phyloP scores from a whole-genome alignment of 2,113 vertebrate genomes.

The Chloropsis hardwickii region DNA sequence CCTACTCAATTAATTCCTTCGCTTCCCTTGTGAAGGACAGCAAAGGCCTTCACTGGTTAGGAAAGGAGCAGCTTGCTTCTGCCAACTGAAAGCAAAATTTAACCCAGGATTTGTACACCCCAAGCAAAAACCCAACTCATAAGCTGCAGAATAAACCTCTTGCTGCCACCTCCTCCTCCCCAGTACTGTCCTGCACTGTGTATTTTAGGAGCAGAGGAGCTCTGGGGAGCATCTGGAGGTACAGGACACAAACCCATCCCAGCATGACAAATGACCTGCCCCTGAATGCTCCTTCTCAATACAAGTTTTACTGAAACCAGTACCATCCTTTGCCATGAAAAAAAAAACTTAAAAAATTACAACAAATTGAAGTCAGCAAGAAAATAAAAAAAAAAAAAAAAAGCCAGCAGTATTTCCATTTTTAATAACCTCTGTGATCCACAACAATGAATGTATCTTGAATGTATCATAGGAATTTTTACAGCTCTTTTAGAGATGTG shows the following conservation, averaged over 20 bases:
- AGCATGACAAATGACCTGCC: background rate
- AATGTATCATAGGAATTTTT: background rate
- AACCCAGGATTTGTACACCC: background rate
- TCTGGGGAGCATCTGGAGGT: background rate
- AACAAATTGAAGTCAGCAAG: background rate
- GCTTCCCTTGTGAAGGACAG: background rate
- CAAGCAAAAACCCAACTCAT: background rate
- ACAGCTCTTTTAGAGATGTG: background rate
- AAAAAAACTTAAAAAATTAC: background rate
- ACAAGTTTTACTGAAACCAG: background rate
- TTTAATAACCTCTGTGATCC: background rate
- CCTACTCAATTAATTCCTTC: background rate
- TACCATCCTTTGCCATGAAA: background rate
- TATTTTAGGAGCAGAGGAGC: background rate
- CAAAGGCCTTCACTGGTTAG: background rate
- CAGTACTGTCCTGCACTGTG: rapidly evolving
- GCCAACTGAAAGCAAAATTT: background rate
- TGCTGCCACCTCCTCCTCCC: background rate
- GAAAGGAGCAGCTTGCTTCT: background rate
- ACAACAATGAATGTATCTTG: background rate
- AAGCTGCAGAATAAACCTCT: background rate
- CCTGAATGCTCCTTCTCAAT: background rate
- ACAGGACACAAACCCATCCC: background rate
- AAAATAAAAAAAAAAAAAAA: background rate
- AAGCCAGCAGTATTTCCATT: background rate